A percentile compares a stretch with the other conserved stretches of the same genome.
Conservation (phyloP, 2,888 invertebrate species). For the Microplitis manilae region DNA sequence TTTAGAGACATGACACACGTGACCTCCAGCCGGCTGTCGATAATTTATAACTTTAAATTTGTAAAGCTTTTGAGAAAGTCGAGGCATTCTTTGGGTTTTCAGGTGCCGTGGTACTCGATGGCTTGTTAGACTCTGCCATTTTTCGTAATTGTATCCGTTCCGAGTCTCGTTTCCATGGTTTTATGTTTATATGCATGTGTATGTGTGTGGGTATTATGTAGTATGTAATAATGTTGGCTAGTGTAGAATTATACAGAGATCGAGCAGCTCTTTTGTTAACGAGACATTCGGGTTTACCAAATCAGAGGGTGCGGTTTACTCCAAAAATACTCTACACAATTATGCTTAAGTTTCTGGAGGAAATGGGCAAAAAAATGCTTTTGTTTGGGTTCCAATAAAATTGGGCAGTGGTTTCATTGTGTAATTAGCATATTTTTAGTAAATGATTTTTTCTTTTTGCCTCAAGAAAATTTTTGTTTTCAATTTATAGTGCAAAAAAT, state of each 20-base stretch:
- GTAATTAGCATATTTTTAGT: no score
- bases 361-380: neutral
- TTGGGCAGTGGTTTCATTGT: no score
- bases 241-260: neutral
- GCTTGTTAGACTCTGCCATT: neutral
- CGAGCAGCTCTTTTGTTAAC: neutral
- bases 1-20: constrained; percentile 16
- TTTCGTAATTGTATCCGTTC: constrained; percentile 14
- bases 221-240: no score
- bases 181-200: neutral
- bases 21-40: constrained; percentile 41
- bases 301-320: neutral
- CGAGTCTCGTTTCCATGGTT: neutral
- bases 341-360: neutral
- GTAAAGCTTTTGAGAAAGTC: constrained; percentile 45
- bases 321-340: neutral
- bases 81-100: neutral
- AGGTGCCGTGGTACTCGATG: neutral
- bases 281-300: neutral
- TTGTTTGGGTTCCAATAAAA: neutral
- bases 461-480: no score
- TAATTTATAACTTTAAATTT: constrained; percentile 65
- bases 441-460: no score
- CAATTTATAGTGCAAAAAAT: no score
- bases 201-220: neutral